Evolutionary conservation across 1,140 invertebrate genomes (phyloP), one percentile per base, ranked within the genome.

Genomic region (Solen grandis): DNA sequence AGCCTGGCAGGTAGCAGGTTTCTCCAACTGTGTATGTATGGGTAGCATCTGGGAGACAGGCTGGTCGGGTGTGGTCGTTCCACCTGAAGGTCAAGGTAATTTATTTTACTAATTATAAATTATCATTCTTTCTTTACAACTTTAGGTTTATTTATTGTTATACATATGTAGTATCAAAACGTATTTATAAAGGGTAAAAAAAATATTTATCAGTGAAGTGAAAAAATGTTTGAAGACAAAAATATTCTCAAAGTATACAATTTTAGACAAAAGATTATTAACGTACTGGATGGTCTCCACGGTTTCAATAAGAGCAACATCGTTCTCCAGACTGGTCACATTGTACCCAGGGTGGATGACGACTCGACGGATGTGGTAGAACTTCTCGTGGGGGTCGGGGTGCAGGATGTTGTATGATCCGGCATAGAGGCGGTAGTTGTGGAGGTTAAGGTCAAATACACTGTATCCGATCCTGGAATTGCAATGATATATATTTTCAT

Each of bases 1-100:
- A 77, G 16, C 74, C 74, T 4, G 74, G 41, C 0, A 77, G 52
- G 33, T 77, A 77, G 52, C 74, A 77, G n/a, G 52, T 33, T 27
- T 77, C 74, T 0, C 74, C 74, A 1, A 68, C 74, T 14, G 31
- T 55, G 74, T 77, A 77, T 1, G 27, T 65, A 22, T 77, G 74
- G 10, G 19, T 25, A 33, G 46, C 33, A 25, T 77, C 74, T 4
- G 74, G 41, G 1, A 77, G 31, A 57, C 74, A 77, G 3, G 62
- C 74, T 31, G 74, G 74, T 0, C 46, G 50, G 31, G 74, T 77
- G 22, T 77, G 74, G 36, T 77, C 74, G 62, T 77, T 77, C 16
- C 31, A 77, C 27, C 72, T 74, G 33, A 2, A 29, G 19, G 29
- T 3, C n/a, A 69, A n/a, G n/a, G n/a, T n/a, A n/a, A n/a, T n/a